These are phyloP conservation scores for Trachelus stipa DNA, from an alignment of 2,888 invertebrate species.

Conservation along the genomic window DNA sequence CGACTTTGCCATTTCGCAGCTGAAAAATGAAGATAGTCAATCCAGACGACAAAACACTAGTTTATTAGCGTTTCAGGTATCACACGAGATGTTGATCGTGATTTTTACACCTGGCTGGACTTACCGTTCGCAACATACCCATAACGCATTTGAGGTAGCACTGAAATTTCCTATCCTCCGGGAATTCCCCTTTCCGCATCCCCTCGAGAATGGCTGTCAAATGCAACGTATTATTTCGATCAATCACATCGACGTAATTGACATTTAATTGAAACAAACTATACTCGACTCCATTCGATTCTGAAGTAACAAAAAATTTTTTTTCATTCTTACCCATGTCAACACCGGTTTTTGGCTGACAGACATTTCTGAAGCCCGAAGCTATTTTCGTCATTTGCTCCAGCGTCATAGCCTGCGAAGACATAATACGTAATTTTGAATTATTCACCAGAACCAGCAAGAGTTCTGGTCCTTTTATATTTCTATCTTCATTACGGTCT, in stretches of 20 bases:
- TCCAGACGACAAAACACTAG: neutral
- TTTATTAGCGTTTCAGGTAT: neutral
- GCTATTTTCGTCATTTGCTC: slow-evolving; percentile 75
- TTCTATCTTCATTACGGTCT: neutral
- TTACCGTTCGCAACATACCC: slow-evolving; percentile 70
- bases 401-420: slow-evolving; percentile 49
- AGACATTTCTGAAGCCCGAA: slow-evolving; percentile 74
- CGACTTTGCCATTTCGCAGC: slow-evolving; percentile 70
- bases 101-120: slow-evolving; percentile 21
- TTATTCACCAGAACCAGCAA: neutral
- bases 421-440: neutral
- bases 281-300: neutral
- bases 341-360: slow-evolving; percentile 73
- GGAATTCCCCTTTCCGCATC: slow-evolving; percentile 40
- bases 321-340: slow-evolving; percentile 68
- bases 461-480: neutral
- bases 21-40: slow-evolving; percentile 32
- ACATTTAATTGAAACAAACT: neutral
- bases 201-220: slow-evolving; percentile 42
- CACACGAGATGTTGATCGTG: neutral
- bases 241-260: neutral
- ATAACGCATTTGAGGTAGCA: slow-evolving; percentile 71
- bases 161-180: slow-evolving; percentile 51
- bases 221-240: slow-evolving; percentile 41
- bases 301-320: slow-evolving; percentile 24